Base-by-base conservation (phyloP, 2,888 invertebrate species). In the Dugesia japonica region DNA sequence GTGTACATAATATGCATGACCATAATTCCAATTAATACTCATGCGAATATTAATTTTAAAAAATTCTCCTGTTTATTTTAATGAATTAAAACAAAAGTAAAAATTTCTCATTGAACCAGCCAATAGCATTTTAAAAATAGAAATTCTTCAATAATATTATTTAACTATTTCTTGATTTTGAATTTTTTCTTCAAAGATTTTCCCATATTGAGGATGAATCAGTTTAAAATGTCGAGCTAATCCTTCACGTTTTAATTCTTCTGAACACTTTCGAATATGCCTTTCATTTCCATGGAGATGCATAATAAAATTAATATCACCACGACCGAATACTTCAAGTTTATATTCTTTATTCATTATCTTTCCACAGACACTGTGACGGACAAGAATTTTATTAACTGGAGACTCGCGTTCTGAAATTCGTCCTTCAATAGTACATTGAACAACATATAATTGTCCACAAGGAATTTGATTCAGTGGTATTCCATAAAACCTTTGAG, bases 261-360 rank as follows among this genome's bases (percentile, higher is more conserved):
- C 23, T n/a, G 56, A 56, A n/a, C 56, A 56, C 17, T 56, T 56
- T 1, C 56, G 56, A n/a, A 56, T 23, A 56, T 56, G 56, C 17
- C 56, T 56, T 56, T 56, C 56, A 23, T 56, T 56, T 13, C 56
- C 56, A 56, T 56, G 56, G 4, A 56, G 56, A 56, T 56, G 56
- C n/a, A 56, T 56, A 20, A 23, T n/a, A n/a, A 56, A 56, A n/a
- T 56, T 56, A 4, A 56, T 9, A 56, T 56, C 56, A 20, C 56
- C 56, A 56, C n/a, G 56, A 13, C 56, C 56, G 17, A 9, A 7
- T 13, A 56, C 56, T n/a, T 56, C 56, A 13, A 56, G n/a, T 7
- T 56, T 56, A 23, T 56, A 56, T 20, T 56, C 56, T 23, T 56
- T 56, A n/a, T 23, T 56, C 1, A 56, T 23, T 20, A 56, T 23